Percentiles rank a stretch among this genome's conserved stretches.
Evolutionary conservation across 2,888 invertebrate species (phyloP).

Genomic region (Calameuta idolon): DNA sequence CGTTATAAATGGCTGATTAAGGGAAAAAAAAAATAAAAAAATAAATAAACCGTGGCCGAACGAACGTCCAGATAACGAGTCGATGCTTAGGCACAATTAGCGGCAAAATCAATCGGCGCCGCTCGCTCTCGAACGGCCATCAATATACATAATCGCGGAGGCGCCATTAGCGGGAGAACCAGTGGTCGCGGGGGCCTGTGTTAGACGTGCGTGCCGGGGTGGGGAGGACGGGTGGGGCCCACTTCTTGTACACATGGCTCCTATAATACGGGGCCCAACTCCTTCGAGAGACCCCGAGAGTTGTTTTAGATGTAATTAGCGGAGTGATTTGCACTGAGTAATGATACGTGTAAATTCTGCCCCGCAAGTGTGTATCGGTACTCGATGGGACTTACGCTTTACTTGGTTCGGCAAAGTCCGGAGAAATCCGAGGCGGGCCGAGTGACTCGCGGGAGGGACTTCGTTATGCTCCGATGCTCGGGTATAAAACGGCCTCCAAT

Average conservation of each 20-base stretch:
- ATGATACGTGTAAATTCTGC: constrained; percentile 30
- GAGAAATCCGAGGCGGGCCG: constrained; percentile 36
- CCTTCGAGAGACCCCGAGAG: background rate
- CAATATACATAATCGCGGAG: constrained; percentile 53
- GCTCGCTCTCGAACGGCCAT: constrained; percentile 37
- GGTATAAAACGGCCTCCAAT: constrained; percentile 47
- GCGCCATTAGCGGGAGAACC: constrained; percentile 46
- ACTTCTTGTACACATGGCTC: background rate
- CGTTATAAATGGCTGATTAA: background rate
- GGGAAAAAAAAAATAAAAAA: background rate
- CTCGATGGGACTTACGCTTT: background rate
- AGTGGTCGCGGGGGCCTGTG: constrained; percentile 19
- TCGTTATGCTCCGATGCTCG: constrained; percentile 49
- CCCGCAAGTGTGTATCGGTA: background rate
- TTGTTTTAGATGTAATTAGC: constrained; percentile 54
- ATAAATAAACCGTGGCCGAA: constrained; percentile 26
- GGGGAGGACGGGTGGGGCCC: background rate
- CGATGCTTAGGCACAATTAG: constrained; percentile 54
- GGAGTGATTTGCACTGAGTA: constrained; percentile 46
- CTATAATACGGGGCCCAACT: background rate
- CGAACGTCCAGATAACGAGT: constrained; percentile 41
- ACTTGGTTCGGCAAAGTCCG: background rate
- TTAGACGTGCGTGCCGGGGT: background rate
- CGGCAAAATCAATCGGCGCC: constrained; percentile 51
- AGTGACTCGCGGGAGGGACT: constrained; percentile 47